Percentiles rank a stretch among this genome's conserved stretches.
phyloP scores from a whole-genome alignment of 2,888 invertebrate genomes.

The Acrocyrtus sp. region DNA sequence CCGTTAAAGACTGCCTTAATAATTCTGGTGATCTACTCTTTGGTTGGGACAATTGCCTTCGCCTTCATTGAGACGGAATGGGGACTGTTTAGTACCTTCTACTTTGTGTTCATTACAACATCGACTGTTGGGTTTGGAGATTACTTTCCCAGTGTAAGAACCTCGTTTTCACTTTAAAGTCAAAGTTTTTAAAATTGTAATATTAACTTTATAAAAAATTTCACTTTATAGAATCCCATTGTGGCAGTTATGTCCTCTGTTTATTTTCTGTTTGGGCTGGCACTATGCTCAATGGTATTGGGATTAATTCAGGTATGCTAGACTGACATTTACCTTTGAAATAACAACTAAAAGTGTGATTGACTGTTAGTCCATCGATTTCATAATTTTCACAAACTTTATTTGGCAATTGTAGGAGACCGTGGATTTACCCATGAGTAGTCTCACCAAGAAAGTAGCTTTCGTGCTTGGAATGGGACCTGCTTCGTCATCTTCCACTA shows the following conservation, averaged over 20 bases:
- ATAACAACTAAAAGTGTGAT: too few species aligned
- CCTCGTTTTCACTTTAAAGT: not conserved
- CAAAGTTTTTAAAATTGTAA: not conserved
- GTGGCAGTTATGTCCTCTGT: constrained; percentile 92
- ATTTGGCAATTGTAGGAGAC: constrained; percentile 47
- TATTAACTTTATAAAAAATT: constrained; percentile 58
- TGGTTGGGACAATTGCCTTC: constrained; percentile 85
- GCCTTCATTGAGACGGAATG: constrained; percentile 79
- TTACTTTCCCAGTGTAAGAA: constrained; percentile 78
- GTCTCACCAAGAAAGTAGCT: constrained; percentile 46
- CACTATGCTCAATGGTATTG: constrained; percentile 96
- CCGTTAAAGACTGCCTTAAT: constrained; percentile 90
- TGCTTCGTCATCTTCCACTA: constrained; percentile 2
- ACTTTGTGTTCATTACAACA: constrained; percentile 97
- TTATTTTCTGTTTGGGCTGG: constrained; percentile 93
- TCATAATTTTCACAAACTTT: not conserved
- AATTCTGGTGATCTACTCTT: constrained; percentile 85
- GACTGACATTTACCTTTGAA: not conserved
- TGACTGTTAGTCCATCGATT: too few species aligned
- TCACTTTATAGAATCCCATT: constrained; percentile 78
- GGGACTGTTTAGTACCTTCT: constrained; percentile 94
- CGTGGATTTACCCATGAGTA: constrained; percentile 51
- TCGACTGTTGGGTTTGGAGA: constrained; percentile 98
- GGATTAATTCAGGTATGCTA: constrained; percentile 85
- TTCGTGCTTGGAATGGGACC: constrained; percentile 53